Percentiles rank a stretch among this genome's conserved stretches.
Conservation (phyloP, 2,797 vertebrate species). For the Lycodopsis pacificus region DNA sequence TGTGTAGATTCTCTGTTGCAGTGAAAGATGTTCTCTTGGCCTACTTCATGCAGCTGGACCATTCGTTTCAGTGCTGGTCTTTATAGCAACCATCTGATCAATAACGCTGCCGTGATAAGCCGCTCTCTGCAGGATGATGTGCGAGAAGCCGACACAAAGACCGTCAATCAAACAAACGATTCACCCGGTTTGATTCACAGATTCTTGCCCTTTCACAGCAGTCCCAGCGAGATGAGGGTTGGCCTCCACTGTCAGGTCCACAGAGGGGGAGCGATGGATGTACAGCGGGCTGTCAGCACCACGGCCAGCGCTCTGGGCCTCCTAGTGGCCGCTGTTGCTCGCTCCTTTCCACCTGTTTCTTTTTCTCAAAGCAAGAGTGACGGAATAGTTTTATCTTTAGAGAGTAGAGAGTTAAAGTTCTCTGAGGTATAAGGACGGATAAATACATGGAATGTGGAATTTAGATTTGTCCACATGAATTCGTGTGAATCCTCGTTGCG, state of each 20-base stretch:
- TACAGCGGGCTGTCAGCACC: slow-evolving; percentile 54
- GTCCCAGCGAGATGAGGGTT: neutral
- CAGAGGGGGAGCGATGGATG: neutral
- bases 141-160: no score
- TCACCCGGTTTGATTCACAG: neutral
- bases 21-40: neutral
- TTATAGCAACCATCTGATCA: neutral
- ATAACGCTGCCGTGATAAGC: neutral
- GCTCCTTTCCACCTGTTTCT: no score
- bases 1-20: rapidly evolving
- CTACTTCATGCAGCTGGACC: neutral
- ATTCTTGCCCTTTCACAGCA: neutral
- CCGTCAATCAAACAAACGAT: neutral
- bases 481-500: slow-evolving; percentile 4
- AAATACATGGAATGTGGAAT: neutral
- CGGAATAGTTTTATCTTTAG: neutral
- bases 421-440: neutral
- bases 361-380: neutral
- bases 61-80: neutral
- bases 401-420: neutral
- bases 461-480: neutral
- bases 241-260: neutral
- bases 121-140: neutral
- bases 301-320: slow-evolving; percentile 62
- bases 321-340: slow-evolving; percentile 29